These are phyloP conservation scores for Nephotettix cincticeps DNA, from an alignment of 1,140 invertebrate species.

Conservation along the genomic window DNA sequence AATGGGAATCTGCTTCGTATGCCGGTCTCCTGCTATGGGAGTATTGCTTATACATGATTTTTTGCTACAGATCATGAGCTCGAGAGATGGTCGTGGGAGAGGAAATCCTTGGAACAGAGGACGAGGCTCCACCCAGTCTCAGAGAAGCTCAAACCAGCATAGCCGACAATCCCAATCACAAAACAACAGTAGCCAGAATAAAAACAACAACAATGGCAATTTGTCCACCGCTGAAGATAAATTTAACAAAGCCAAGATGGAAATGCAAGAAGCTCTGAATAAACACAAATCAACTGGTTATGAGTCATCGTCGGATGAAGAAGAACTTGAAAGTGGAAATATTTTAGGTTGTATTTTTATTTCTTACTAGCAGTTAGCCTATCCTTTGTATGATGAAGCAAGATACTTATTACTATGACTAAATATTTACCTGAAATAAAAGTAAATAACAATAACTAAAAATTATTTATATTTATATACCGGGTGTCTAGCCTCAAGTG, in stretches of 20 bases:
- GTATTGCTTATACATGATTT: too few relatives aligned
- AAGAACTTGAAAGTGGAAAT: conserved; percentile 52
- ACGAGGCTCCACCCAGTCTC: neutral
- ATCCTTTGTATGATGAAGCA: too few relatives aligned
- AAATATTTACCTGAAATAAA: too few relatives aligned
- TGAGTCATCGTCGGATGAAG: conserved; percentile 56
- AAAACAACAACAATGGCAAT: neutral
- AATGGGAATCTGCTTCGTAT: too few relatives aligned
- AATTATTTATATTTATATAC: too few relatives aligned
- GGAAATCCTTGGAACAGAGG: neutral
- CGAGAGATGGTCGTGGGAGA: conserved; percentile 8
- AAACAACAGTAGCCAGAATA: neutral
- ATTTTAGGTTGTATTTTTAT: conserved; percentile 56
- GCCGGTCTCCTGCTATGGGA: too few relatives aligned
- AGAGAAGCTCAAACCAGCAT: neutral
- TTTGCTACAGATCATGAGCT: neutral
- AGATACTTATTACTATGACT: too few relatives aligned
- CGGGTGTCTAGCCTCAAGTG: too few relatives aligned
- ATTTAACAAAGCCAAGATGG: conserved; percentile 52
- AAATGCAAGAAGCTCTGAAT: conserved; percentile 59
- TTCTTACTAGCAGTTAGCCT: too few relatives aligned
- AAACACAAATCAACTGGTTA: conserved; percentile 56
- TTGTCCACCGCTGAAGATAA: conserved; percentile 24
- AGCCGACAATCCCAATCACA: neutral
- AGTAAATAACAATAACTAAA: too few relatives aligned